Evolutionary conservation across 2,888 invertebrate genomes (phyloP).

Genomic region (Baronia brevicornis): DNA sequence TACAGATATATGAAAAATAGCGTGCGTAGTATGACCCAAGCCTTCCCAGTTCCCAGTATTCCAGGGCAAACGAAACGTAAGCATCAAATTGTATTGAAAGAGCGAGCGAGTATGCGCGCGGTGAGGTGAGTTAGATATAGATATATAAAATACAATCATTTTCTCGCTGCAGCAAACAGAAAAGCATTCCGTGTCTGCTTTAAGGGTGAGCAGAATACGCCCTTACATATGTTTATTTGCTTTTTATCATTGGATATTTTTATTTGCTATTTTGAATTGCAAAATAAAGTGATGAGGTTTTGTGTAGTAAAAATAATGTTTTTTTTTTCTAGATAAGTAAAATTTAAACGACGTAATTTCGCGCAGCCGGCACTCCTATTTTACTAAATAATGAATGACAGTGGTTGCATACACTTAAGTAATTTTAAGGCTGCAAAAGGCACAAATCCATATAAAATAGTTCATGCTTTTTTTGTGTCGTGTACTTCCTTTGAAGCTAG

Average conservation of each 20-base stretch:
- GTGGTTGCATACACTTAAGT: conserved; percentile 86
- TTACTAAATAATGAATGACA: conserved; percentile 76
- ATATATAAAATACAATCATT: too few relatives aligned
- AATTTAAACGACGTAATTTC: conserved; percentile 18
- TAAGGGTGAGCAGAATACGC: conserved; percentile 16
- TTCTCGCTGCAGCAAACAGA: conserved; percentile 8
- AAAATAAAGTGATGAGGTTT: conserved; percentile 8
- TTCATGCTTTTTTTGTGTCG: conserved; percentile 91
- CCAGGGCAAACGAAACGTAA: conserved; percentile 1
- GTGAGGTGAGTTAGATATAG: too few relatives aligned
- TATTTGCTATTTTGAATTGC: conserved; percentile 2
- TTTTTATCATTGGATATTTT: conserved; percentile 5
- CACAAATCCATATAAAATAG: conserved; percentile 82
- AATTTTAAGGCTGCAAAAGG: conserved; percentile 87
- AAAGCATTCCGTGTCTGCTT: conserved; percentile 9
- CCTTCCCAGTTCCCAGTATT: too few relatives aligned
- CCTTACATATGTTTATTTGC: conserved; percentile 10
- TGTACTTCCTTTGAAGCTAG: conserved; percentile 87
- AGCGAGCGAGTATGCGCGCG: conserved; percentile 5
- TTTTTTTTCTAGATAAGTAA: conserved; percentile 21
- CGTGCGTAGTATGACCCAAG: conserved; percentile 5
- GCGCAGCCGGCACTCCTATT: conserved; percentile 17
- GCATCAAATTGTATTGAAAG: background rate
- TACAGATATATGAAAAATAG: conserved; percentile 1
- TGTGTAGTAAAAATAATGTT: conserved; percentile 20